Conservation (phyloP, 2,888 invertebrate species). For the Drosophila algonquin region DNA sequence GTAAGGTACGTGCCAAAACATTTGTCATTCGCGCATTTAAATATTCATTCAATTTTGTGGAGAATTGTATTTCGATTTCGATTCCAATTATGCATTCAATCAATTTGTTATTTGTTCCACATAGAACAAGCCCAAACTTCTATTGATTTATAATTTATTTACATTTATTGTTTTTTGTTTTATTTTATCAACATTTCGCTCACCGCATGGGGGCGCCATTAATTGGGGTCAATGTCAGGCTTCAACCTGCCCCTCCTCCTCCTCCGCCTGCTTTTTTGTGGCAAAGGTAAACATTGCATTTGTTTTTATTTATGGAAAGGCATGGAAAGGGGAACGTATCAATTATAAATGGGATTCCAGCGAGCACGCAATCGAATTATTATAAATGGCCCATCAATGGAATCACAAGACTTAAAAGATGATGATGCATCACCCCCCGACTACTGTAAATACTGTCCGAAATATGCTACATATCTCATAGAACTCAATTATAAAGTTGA, state of each 20-base stretch:
- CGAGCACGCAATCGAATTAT: constrained; percentile 70
- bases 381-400: constrained; percentile 72
- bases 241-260: constrained; percentile 3
- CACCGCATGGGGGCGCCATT: constrained; percentile 24
- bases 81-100: constrained; percentile 48
- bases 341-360: constrained; percentile 36
- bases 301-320: constrained; percentile 25
- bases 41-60: constrained; percentile 48
- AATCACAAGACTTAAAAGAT: constrained; percentile 74
- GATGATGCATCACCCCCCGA: constrained; percentile 45
- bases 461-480: neutral
- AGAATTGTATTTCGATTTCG: constrained; percentile 41
- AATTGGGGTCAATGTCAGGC: constrained; percentile 68
- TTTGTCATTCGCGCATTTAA: constrained; percentile 49
- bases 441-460: constrained; percentile 3
- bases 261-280: constrained; percentile 7
- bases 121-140: constrained; percentile 15
- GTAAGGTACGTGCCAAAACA: constrained; percentile 45
- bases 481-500: neutral
- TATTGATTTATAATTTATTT: constrained; percentile 59
- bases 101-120: constrained; percentile 35
- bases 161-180: constrained; percentile 41
- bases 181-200: constrained; percentile 40
- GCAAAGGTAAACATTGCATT: constrained; percentile 32
- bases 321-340: constrained; percentile 15